Evolutionary conservation across 2,113 vertebrate genomes (phyloP), one percentile per base, ranked within the genome.

Genomic region (Lota lota): DNA sequence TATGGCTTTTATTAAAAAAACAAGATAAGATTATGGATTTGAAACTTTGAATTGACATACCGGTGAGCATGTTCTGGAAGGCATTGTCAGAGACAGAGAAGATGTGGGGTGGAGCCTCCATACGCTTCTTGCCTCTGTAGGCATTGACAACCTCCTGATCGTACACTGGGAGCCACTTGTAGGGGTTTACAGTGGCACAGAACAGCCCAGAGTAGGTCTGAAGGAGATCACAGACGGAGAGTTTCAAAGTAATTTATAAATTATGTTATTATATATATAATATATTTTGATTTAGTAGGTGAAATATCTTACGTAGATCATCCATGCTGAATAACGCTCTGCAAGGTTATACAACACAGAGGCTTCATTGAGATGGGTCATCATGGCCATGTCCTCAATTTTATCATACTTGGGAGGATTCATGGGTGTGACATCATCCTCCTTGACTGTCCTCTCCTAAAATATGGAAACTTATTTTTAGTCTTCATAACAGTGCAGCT

Each of bases 381-480:
- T 92, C 92, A 94, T 94, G 77, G 92, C 93, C 93, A 94, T 94
- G 84, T 93, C 92, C 82, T 93, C 91, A 0, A 93, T 91, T 82
- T 94, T 94, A 21, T 93, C 92, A 0, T 66, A 93, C 65, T 94
- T 94, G 3, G 72, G 72, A 64, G 72, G 72, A 40, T 74, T 74
- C 66, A 68, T 74, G 15, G 22, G 61, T 22, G 15, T 10, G 22
- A 62, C 61, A 62, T 62, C 61, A 1, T 17, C 16, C 22, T 62
- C 61, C 61, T 62, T 62, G 7, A 33, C 61, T 5, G 22, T 33
- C 22, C 17, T 62, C 22, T 62, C 61, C 61, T 62, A 17, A 33
- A 62, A 62, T 8, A 28, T 62, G 16, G 22, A 62, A 62, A 33
- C 61, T 17, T 14, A 62, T 18, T 28, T 22, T 61, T 61, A 28